These are phyloP conservation scores for Dryobates pubescens DNA, from an alignment of 2,797 vertebrate species.

Conservation along the genomic window DNA sequence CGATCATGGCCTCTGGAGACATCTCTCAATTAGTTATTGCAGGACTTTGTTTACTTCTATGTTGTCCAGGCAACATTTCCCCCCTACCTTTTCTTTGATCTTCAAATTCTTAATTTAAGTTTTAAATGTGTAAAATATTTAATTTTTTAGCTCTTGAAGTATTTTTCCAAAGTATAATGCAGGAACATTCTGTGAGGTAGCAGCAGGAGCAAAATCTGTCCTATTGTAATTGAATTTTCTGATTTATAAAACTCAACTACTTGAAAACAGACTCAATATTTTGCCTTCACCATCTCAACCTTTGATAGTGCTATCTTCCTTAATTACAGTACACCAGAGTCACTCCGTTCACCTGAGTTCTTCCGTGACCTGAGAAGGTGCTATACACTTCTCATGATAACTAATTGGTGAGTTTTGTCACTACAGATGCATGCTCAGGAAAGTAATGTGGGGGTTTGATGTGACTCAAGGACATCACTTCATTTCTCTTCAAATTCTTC, in stretches of 20 bases:
- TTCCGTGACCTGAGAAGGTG: background rate
- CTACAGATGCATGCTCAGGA: background rate
- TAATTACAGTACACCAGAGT: background rate
- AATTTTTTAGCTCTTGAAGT: slow-evolving; percentile 16
- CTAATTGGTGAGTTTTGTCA: background rate
- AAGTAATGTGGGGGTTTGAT: background rate
- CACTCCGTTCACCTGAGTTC: background rate
- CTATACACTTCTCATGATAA: background rate
- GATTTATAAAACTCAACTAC: background rate
- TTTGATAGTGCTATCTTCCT: background rate
- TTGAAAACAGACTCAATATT: background rate
- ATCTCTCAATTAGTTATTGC: slow-evolving; percentile 53
- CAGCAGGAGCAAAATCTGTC: background rate
- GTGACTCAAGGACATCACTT: background rate
- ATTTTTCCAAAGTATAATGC: background rate
- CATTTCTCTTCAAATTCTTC: background rate
- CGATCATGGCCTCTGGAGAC: slow-evolving; percentile 54
- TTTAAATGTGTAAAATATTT: slow-evolving; percentile 8
- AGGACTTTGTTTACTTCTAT: slow-evolving; percentile 46
- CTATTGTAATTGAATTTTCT: background rate
- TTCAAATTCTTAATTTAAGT: slow-evolving; percentile 32
- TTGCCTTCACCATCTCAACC: background rate
- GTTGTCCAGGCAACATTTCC: slow-evolving; percentile 66
- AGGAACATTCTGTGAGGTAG: background rate
- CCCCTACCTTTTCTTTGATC: slow-evolving; percentile 43